A percentile compares a stretch with the other conserved stretches of the same genome.
Conservation (phyloP, 2,113 vertebrate genomes). For the Oxyura jamaicensis region DNA sequence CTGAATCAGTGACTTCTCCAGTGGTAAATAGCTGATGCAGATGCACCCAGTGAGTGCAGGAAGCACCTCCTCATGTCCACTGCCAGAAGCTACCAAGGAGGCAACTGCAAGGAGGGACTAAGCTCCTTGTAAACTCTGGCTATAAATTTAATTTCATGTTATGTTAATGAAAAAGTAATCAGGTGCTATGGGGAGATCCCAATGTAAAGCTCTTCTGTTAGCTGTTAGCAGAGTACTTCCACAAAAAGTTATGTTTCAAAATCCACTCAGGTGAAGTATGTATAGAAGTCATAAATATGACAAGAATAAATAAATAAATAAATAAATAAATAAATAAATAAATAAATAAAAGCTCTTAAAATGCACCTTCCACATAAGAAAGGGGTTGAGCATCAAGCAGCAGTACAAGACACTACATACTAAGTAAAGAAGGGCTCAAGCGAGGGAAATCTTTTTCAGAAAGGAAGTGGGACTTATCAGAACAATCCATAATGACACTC, state of each 20-base stretch:
- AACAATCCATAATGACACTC: not conserved
- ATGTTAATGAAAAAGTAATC: not conserved
- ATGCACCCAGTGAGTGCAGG: not conserved
- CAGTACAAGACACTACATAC: accelerated
- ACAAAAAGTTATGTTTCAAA: not conserved
- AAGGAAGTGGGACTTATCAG: not conserved
- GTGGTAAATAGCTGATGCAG: not conserved
- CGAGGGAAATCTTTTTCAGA: not conserved
- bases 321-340: too few relatives aligned
- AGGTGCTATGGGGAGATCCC: not conserved
- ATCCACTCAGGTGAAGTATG: not conserved
- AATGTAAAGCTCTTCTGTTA: not conserved
- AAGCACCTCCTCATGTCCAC: not conserved
- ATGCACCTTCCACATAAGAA: not conserved
- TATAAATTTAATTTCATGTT: not conserved
- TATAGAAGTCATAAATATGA: not conserved
- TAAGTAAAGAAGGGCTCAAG: not conserved
- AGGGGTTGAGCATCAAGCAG: not conserved
- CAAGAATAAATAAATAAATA: too few relatives aligned
- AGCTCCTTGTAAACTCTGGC: not conserved
- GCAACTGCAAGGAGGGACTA: not conserved
- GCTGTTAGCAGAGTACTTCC: too few relatives aligned
- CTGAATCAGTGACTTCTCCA: not conserved
- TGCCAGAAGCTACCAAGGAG: not conserved
- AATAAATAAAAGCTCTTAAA: too few relatives aligned